Evolutionary conservation across 2,888 invertebrate genomes (phyloP).

Genomic region (Apocheima hispidaria): DNA sequence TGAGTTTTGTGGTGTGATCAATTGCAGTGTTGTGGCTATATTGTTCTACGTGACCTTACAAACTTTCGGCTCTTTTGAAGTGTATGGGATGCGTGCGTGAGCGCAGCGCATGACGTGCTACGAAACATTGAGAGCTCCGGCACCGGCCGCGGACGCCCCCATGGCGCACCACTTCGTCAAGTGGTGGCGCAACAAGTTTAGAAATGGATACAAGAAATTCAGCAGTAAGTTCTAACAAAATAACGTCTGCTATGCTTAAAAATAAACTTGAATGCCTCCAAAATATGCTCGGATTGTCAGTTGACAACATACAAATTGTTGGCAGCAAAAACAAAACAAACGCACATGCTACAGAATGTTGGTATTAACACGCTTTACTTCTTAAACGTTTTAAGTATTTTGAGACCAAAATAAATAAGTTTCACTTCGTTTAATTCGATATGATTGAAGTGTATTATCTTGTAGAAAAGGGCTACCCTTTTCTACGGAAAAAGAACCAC

Average conservation of each 20-base stretch:
- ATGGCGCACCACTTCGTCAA: constrained; percentile 91
- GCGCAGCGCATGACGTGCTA: constrained; percentile 87
- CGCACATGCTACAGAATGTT: constrained; percentile 32
- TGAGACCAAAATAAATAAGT: neutral
- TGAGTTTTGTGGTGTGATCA: constrained; percentile 70
- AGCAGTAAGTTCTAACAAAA: constrained; percentile 85
- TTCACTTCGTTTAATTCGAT: neutral
- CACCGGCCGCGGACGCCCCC: constrained; percentile 86
- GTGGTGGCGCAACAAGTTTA: constrained; percentile 92
- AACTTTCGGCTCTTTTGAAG: constrained; percentile 82
- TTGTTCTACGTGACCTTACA: constrained; percentile 66
- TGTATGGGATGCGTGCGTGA: constrained; percentile 85
- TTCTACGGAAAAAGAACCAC: neutral
- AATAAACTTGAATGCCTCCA: constrained; percentile 44
- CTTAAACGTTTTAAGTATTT: neutral
- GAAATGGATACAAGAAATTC: constrained; percentile 91
- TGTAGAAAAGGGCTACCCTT: neutral
- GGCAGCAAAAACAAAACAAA: constrained; percentile 44
- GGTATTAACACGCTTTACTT: constrained; percentile 16
- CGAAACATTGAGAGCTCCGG: constrained; percentile 85
- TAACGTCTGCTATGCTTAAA: constrained; percentile 21
- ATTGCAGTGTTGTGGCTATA: constrained; percentile 69
- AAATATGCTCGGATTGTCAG: constrained; percentile 31
- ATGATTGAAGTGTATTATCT: neutral
- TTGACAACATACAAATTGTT: constrained; percentile 41